phyloP scores from a whole-genome alignment of 2,797 vertebrate species.

The Sebastes jordani region DNA sequence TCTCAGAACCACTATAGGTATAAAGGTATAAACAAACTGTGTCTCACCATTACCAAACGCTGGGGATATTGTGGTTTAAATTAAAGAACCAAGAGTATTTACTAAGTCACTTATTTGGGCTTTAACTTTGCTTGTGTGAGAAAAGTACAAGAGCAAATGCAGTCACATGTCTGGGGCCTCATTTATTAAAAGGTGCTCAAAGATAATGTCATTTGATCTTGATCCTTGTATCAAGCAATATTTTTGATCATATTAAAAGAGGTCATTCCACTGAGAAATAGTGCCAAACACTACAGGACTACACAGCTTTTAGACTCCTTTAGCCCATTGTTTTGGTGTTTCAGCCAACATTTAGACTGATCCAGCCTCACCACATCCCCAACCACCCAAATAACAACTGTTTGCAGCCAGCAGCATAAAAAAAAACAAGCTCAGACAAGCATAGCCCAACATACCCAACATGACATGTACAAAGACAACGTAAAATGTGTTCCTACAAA shows the following conservation, averaged over 20 bases:
- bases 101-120: not conserved
- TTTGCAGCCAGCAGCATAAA: not conserved
- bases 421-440: not conserved
- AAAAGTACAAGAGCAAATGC: not conserved
- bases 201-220: not conserved
- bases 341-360: not conserved
- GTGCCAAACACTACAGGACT: not conserved
- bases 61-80: not conserved
- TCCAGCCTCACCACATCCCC: not conserved
- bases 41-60: too few relatives aligned
- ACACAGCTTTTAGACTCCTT: not conserved
- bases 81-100: not conserved
- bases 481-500: not conserved
- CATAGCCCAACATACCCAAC: not conserved
- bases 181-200: not conserved
- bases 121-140: not conserved
- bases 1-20: not conserved
- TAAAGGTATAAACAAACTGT: not conserved
- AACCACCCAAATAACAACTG: not conserved
- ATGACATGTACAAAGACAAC: not conserved
- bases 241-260: not conserved
- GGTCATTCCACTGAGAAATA: not conserved
- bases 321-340: not conserved
- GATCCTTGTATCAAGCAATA: not conserved
- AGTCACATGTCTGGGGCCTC: not conserved